These are phyloP conservation scores for Allochrocebus solatus DNA, from an alignment of 2,797 vertebrate species.

Conservation along the genomic window DNA sequence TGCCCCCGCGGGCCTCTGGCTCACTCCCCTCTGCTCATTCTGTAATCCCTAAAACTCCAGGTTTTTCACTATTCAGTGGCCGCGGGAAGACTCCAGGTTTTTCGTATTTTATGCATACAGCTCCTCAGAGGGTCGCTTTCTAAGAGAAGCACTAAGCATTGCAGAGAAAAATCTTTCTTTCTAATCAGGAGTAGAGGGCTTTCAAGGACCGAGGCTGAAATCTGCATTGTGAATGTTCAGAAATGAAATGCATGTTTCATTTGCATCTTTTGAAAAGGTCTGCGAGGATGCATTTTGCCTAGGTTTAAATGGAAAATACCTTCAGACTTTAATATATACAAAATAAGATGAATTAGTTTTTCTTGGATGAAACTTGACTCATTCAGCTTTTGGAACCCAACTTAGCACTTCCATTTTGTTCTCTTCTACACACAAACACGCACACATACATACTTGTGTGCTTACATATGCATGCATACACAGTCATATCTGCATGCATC, in stretches of 20 bases:
- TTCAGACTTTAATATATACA: slow-evolving; percentile 23
- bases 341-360: background rate
- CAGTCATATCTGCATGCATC: background rate
- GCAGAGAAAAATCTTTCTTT: background rate
- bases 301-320: background rate
- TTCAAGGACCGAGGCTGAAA: background rate
- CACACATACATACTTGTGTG: too few species aligned
- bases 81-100: background rate
- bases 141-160: background rate
- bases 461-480: background rate
- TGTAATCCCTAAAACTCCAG: background rate
- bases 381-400: background rate
- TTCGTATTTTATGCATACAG: background rate
- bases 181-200: background rate
- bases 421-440: background rate
- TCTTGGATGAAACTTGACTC: background rate
- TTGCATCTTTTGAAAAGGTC: slow-evolving; percentile 32
- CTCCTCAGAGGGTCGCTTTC: background rate
- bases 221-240: background rate
- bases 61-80: background rate
- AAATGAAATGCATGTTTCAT: background rate
- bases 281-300: background rate
- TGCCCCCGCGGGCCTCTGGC: accelerated
- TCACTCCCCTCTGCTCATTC: background rate
- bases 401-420: background rate